Evolutionary conservation across 2,797 vertebrate genomes (phyloP).

Genomic region (Dipus sagitta): DNA sequence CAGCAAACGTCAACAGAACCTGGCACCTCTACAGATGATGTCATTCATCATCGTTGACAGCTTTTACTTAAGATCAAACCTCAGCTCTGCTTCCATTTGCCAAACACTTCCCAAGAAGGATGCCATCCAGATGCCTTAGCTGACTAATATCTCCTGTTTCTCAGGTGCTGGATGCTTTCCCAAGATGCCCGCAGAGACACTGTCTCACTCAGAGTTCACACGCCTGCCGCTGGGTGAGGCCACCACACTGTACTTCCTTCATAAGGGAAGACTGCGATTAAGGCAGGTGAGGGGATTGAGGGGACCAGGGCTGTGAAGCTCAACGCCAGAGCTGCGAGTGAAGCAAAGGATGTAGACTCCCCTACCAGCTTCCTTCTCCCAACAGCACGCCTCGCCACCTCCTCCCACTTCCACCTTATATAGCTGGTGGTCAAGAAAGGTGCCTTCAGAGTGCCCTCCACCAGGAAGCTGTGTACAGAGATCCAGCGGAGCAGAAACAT

Average conservation of each 20-base stretch:
- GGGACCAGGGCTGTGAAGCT: background rate
- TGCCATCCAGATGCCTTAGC: background rate
- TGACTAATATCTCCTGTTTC: background rate
- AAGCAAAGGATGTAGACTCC: background rate
- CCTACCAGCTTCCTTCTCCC: background rate
- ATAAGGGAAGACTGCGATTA: background rate
- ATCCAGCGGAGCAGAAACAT: background rate
- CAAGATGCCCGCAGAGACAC: background rate
- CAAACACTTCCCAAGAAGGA: conserved; percentile 1
- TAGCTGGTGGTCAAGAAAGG: background rate
- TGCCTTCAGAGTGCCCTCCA: background rate
- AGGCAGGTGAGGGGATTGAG: background rate
- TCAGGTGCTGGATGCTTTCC: background rate
- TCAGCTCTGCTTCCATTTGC: background rate
- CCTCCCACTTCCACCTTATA: background rate
- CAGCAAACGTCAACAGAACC: too few relatives aligned
- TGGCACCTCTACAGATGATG: too few relatives aligned
- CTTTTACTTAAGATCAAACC: background rate
- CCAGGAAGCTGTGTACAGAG: background rate
- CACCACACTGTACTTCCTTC: background rate
- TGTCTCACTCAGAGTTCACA: background rate
- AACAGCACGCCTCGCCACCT: background rate
- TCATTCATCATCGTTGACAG: background rate
- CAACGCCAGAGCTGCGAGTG: background rate
- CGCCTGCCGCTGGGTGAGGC: background rate